Base-by-base conservation (phyloP, 2,888 invertebrate genomes). In the Balanococcus diminutus region DNA sequence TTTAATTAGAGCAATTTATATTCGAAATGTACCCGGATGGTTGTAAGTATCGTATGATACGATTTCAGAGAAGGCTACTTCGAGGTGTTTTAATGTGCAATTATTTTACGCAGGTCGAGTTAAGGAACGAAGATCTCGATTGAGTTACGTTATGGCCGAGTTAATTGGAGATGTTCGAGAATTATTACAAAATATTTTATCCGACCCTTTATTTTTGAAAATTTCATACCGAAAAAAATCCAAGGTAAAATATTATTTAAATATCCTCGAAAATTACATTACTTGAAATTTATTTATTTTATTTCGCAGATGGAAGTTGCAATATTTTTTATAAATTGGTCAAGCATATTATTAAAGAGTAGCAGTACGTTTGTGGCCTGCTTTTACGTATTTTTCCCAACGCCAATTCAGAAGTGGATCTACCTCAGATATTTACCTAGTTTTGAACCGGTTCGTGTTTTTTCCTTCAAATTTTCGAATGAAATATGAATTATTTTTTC, bases 301-400 rank as follows among this genome's bases (percentile, higher is more conserved):
- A 8, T 19, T 51, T 51, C 19, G 3, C 56, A 81, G 86, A 82
- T 81, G 86, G 81, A 31, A 86, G 81, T 9, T 51, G 84, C 19
- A 86, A 86, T 51, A 91, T 95, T 22, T 84, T 84, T 42, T 84
- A 72, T 75, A 84, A 84, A 46, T 25, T 84, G 92, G 93, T 93
- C 2, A 92, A 92, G 85, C 93, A 94, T 42, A 95, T 98, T 87
- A 90, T 98, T 86, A 95, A 95, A 84, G 98, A 98, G 97, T 86
- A 96, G 98, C 88, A 93, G 94, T 86, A 97, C 98, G 0, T 96
- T 97, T 89, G 95, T 96, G 0, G 92, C 95, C 2, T 97, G 98
- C 89, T 98, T 97, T 89, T 97, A 98, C 90, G 97, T 97, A 0
- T 98, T 99, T 91, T 98, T 97, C 90, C 98, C 98, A 0, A 98